Evolutionary conservation across 1,140 invertebrate species (phyloP).

Genomic region (Galleria mellonella): DNA sequence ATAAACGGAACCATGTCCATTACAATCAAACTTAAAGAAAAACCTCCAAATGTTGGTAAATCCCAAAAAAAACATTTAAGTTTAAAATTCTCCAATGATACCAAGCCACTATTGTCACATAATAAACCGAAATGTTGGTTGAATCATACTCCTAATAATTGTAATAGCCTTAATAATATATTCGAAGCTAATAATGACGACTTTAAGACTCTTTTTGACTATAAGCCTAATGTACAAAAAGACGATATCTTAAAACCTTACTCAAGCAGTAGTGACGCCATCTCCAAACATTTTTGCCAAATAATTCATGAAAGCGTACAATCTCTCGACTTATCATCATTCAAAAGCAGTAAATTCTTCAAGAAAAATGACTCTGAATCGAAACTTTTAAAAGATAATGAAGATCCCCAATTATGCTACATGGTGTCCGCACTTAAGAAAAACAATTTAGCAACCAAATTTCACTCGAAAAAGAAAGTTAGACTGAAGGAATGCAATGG

Average conservation of each 20-base stretch:
- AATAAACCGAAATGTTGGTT: not conserved
- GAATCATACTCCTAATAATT: conserved; percentile 3
- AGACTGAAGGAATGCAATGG: conserved; percentile 10
- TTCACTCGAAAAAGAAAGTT: conserved; percentile 16
- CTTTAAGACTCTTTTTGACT: not conserved
- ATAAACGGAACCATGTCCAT: conserved; percentile 24
- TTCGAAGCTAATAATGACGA: not conserved
- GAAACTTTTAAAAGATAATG: conserved; percentile 10
- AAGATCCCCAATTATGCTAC: conserved; percentile 30
- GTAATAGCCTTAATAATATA: conserved; percentile 10
- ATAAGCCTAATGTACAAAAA: not conserved
- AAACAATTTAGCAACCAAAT: conserved; percentile 5
- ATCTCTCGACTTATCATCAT: conserved; percentile 20
- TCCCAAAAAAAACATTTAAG: conserved; percentile 16
- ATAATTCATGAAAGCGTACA: conserved; percentile 18
- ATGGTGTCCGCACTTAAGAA: conserved; percentile 39
- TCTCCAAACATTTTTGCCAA: conserved; percentile 24
- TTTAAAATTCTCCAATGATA: conserved; percentile 24
- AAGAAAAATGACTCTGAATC: conserved; percentile 8
- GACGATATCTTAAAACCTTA: conserved; percentile 33
- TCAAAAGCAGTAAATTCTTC: conserved; percentile 13
- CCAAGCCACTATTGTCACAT: not conserved
- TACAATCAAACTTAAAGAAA: conserved; percentile 38
- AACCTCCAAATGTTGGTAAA: conserved; percentile 14
- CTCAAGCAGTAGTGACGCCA: conserved; percentile 33